Evolutionary conservation across 2,113 vertebrate genomes (phyloP), one percentile per base, ranked within the genome.

Genomic region (Ursus arctos): DNA sequence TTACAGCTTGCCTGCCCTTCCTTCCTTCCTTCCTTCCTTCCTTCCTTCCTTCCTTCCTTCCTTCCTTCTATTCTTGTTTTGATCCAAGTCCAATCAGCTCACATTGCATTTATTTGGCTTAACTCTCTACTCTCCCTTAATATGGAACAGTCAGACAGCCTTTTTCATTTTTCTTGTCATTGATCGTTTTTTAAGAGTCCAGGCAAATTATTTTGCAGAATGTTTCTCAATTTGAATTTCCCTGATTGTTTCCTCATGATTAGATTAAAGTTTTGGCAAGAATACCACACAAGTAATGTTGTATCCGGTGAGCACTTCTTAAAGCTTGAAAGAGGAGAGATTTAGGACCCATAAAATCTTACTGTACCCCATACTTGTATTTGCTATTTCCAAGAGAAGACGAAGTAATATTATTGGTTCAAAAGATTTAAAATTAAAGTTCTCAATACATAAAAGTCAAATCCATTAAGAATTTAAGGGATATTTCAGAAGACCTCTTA

Each of bases 161-260:
- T 49, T 95, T 71, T 69, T 76, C 77, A 53, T 67, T 49, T 92
- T 71, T 92, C 22, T n/a, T 10, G 18, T 71, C 14, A 28, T 80
- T 76, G 43, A 28, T 76, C 26, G 4, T 77, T 77, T 95, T 80
- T 90, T 65, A 63, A 69, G 31, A 69, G 12, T 82, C 19, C 43
- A 87, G n/a, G 21, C 51, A 69, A 91, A 88, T 16, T 71, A 49
- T 94, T 82, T 61, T 83, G 7, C 12, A 88, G 43, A 81, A 51
- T 43, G 21, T 87, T 94, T 87, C 43, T 97, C 55, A 77, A 55
- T 59, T 77, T 84, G 59, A 91, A 83, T 84, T 51, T 96, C 31
- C 19, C 72, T 90, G 59, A 65, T 65, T 83, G 7, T 77, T 63
- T 94, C 65, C 59, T 55, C 53, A 31, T 87, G 88, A 80, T 86